phyloP scores from a whole-genome alignment of 2,888 invertebrate genomes.

The Ferrisia virgata region DNA sequence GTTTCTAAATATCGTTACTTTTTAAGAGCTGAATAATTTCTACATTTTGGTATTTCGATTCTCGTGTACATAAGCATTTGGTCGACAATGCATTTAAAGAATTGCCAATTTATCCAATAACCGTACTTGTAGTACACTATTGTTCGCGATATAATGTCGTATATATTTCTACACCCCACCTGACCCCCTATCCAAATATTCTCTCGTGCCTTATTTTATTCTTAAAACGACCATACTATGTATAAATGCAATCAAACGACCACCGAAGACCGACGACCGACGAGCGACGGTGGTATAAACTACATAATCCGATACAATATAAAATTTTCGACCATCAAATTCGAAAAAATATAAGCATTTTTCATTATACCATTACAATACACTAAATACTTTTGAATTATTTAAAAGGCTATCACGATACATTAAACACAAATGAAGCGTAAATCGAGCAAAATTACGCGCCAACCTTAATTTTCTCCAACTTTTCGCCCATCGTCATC shows the following conservation, averaged over 20 bases:
- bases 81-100: constrained; percentile 30
- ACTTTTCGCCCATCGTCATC: background rate
- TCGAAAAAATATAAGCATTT: background rate
- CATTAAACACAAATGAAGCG: constrained; percentile 29
- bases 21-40: constrained; percentile 32
- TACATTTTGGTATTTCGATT: constrained; percentile 33
- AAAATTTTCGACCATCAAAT: background rate
- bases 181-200: background rate
- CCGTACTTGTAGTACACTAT: background rate
- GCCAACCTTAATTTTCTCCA: background rate
- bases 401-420: constrained; percentile 28
- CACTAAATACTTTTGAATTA: constrained; percentile 19
- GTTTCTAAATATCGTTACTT: constrained; percentile 33
- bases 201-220: background rate
- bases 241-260: background rate
- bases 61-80: background rate
- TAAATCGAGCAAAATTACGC: constrained; percentile 6
- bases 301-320: background rate
- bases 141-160: background rate
- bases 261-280: no score
- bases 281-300: no score
- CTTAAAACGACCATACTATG: background rate
- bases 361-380: background rate
- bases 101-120: constrained; percentile 25
- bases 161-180: background rate